A percentile compares a stretch with the other conserved stretches of the same genome.
These are phyloP conservation scores for Prorops nasuta DNA, from an alignment of 1,140 invertebrate genomes.

Conservation along the genomic window DNA sequence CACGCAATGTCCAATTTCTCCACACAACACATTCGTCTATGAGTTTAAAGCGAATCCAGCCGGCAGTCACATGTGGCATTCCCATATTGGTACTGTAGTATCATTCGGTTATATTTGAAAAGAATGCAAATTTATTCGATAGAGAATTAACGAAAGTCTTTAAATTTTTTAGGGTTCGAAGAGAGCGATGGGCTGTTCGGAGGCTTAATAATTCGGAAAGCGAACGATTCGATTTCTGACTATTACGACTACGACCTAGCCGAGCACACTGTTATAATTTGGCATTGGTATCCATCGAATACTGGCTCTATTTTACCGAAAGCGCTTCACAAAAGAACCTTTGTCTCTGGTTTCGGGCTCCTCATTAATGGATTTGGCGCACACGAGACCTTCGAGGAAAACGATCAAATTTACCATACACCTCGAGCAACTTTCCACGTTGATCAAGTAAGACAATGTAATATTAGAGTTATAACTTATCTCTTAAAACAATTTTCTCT, in stretches of 20 bases:
- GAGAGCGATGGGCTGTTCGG: slow-evolving; percentile 59
- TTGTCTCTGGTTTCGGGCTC: slow-evolving; percentile 17
- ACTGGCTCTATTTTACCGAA: slow-evolving; percentile 24
- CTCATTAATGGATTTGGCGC: slow-evolving; percentile 16
- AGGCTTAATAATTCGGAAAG: slow-evolving; percentile 52
- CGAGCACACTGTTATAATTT: slow-evolving; percentile 55
- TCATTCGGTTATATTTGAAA: slow-evolving; percentile 1
- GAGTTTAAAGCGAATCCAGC: slow-evolving; percentile 21
- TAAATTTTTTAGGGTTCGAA: slow-evolving; percentile 47
- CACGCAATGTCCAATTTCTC: slow-evolving; percentile 34
- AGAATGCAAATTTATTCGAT: background rate
- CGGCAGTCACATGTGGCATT: slow-evolving; percentile 38
- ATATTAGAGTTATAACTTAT: background rate
- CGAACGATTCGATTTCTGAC: slow-evolving; percentile 39
- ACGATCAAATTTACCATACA: background rate
- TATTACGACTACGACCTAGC: slow-evolving; percentile 58
- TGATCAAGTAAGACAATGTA: background rate
- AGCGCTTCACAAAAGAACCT: slow-evolving; percentile 12
- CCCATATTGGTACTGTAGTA: slow-evolving; percentile 37
- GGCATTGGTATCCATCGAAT: slow-evolving; percentile 54
- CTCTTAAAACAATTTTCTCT: background rate
- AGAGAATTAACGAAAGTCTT: background rate
- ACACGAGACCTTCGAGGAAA: background rate
- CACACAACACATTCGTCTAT: slow-evolving; percentile 28
- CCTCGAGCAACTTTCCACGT: background rate